These are phyloP conservation scores for Malacosoma neustria DNA, from an alignment of 2,888 invertebrate genomes.

Conservation along the genomic window DNA sequence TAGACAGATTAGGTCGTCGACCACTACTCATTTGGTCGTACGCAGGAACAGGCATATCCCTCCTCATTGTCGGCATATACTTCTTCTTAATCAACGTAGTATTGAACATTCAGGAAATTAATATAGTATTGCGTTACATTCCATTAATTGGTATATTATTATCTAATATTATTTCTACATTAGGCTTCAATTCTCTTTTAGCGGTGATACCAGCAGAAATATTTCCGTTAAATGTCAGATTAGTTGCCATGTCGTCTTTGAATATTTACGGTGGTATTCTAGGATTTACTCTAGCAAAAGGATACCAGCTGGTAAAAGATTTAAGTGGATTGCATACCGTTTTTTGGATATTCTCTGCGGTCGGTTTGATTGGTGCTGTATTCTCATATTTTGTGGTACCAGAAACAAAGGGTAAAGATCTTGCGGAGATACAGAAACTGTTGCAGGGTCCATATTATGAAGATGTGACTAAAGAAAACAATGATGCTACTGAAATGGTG, in stretches of 20 bases:
- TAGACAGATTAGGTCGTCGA: slow-evolving; percentile 42
- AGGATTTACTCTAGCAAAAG: slow-evolving; percentile 52
- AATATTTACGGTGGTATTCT: slow-evolving; percentile 52
- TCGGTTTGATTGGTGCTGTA: slow-evolving; percentile 47
- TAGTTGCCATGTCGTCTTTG: slow-evolving; percentile 56
- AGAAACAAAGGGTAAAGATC: slow-evolving; percentile 69
- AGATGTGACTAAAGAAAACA: slow-evolving; percentile 1
- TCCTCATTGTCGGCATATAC: slow-evolving; percentile 32
- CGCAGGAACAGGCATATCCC: slow-evolving; percentile 28
- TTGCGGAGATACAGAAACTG: slow-evolving; percentile 63
- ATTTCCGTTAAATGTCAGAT: slow-evolving; percentile 68
- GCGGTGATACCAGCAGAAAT: slow-evolving; percentile 64
- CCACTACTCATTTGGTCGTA: slow-evolving; percentile 47
- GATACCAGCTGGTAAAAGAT: slow-evolving; percentile 57
- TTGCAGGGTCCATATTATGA: slow-evolving; percentile 34
- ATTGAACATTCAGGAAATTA: background rate
- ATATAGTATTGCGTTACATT: slow-evolving; percentile 21
- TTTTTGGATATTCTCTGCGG: slow-evolving; percentile 55
- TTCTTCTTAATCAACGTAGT: slow-evolving; percentile 27
- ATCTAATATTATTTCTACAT: slow-evolving; percentile 28
- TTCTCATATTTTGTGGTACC: slow-evolving; percentile 54
- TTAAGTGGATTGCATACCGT: slow-evolving; percentile 45
- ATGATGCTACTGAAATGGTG: slow-evolving; percentile 5
- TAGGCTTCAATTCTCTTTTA: slow-evolving; percentile 57
- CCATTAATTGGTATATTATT: slow-evolving; percentile 44